Evolutionary conservation across 2,797 vertebrate genomes (phyloP).

Genomic region (Epinephelus awoara): DNA sequence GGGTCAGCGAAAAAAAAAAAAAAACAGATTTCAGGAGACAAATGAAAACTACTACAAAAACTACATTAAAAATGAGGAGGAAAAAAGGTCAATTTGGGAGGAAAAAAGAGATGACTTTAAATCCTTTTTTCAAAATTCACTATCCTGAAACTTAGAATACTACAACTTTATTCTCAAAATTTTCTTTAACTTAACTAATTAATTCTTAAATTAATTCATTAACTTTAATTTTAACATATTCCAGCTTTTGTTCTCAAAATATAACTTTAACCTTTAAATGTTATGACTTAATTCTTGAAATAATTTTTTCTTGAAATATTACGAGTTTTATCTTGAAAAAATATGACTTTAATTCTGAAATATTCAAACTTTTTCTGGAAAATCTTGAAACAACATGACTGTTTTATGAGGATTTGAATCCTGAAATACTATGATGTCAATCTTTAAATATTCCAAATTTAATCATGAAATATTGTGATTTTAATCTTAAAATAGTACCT

Average conservation of each 20-base stretch:
- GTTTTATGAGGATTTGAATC: not conserved
- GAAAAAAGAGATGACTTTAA: not conserved
- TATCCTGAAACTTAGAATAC: too few species aligned
- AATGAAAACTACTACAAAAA: fast-evolving
- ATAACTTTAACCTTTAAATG: too few species aligned
- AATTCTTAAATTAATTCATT: too few species aligned
- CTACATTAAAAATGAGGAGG: not conserved
- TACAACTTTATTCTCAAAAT: too few species aligned
- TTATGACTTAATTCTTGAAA: too few species aligned
- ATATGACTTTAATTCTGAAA: not conserved
- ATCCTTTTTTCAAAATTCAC: not conserved
- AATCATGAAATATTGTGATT: not conserved
- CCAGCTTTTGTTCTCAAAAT: too few species aligned
- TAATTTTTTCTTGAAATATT: not conserved
- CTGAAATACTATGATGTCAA: too few species aligned
- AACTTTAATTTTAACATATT: too few species aligned
- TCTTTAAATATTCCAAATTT: not conserved
- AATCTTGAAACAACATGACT: not conserved
- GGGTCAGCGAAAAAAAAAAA: not conserved
- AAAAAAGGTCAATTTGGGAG: too few species aligned
- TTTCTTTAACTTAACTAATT: too few species aligned
- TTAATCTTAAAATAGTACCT: too few species aligned
- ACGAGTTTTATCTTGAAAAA: too few species aligned
- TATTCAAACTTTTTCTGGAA: not conserved
- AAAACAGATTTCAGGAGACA: not conserved